Base-by-base conservation (phyloP, 2,888 invertebrate species). In the Eugnorisma glareosa region DNA sequence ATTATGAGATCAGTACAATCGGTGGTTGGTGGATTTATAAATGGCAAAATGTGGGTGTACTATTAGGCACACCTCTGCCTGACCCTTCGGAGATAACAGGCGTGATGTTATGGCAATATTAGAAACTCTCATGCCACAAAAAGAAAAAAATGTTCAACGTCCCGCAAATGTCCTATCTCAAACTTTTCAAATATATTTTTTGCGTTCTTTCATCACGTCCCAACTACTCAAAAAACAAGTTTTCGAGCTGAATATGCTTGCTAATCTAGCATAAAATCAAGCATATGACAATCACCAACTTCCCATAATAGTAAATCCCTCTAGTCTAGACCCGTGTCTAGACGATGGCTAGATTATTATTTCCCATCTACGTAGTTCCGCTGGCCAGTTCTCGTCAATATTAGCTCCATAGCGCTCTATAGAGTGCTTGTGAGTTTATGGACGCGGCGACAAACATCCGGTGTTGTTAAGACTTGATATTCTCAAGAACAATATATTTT, bases 311-410 rank as follows among this genome's bases (percentile, higher is more conserved):
- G 37, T 63, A 73, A 40, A 40, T 24, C 35, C 24, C 21, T 57
- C 18, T 7, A 66, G 81, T 80, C 80, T 69, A 80, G 81, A 67
- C 66, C 4, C 2, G 1, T 1, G 81, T 69, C 81, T 69, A 81
- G 81, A 75, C 81, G 35, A 18, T 31, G 24, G 31, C 24, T 0
- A 15, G 64, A 40, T 48, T 54, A 79, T 74, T 66, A 81, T 69
- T 66, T 68, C 75, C 28, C 31, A 78, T 67, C 35, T 21, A 15
- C 40, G 18, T 57, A 67, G n/a, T 67, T 81, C 81, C 66, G 67
- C 37, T 7, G n/a, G 35, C 45, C 37, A 75, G 59, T 59, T 54
- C 43, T 18, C 59, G 75, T 69, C 64, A 69, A 80, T 80, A 80
- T 75, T 81, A 54, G 67, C 67, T 80, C n/a, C 31, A 57, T 64